phyloP scores from a whole-genome alignment of 2,113 vertebrate species.

The Ia io region DNA sequence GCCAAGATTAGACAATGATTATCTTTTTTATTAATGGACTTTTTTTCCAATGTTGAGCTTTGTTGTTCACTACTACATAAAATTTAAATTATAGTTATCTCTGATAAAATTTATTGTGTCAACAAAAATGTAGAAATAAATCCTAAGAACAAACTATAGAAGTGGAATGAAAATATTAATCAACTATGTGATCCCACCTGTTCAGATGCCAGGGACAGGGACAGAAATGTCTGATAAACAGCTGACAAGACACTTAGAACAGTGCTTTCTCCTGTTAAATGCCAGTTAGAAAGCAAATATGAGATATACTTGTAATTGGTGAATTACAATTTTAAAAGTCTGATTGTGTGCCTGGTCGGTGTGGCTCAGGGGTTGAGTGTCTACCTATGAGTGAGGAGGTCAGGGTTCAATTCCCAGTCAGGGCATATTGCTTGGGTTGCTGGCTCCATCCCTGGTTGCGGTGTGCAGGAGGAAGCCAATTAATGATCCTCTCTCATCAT shows the following conservation, averaged over 20 bases:
- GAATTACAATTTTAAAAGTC: not conserved
- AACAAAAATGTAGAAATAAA: not conserved
- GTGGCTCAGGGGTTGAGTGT: no score
- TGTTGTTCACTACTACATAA: not conserved
- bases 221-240: not conserved
- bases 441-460: no score
- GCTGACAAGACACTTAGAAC: not conserved
- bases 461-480: no score
- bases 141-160: not conserved
- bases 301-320: not conserved
- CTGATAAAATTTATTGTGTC: not conserved
- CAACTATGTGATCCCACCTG: not conserved
- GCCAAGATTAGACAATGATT: not conserved
- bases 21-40: not conserved
- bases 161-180: not conserved
- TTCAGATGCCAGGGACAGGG: not conserved
- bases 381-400: no score
- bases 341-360: no score
- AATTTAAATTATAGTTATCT: not conserved
- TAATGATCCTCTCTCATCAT: no score
- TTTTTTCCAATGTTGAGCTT: not conserved
- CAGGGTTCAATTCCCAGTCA: no score
- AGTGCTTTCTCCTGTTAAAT: not conserved
- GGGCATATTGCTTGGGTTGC: no score
- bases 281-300: not conserved